phyloP scores from a whole-genome alignment of 2,113 vertebrate species.

The Pogona vitticeps region DNA sequence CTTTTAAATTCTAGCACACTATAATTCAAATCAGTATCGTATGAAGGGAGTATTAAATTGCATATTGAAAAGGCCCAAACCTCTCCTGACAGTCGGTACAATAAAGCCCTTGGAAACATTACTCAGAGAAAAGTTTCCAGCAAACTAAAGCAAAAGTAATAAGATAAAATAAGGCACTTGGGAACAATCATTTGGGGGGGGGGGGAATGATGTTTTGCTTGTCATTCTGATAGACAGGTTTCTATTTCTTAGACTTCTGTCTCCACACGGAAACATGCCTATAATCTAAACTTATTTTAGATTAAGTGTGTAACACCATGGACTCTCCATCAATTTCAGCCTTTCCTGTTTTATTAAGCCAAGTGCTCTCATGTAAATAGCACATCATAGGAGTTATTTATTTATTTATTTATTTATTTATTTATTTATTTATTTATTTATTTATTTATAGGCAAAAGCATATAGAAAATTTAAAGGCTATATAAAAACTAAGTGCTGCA shows the following conservation, averaged over 20 bases:
- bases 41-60: conserved; percentile 25
- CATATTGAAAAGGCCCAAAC: neutral
- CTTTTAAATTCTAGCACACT: neutral
- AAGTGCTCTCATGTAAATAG: neutral
- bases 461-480: neutral
- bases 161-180: conserved; percentile 30
- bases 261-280: neutral
- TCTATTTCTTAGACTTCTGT: neutral
- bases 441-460: neutral
- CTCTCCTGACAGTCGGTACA: conserved; percentile 26
- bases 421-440: neutral
- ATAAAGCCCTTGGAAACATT: neutral
- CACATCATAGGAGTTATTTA: neutral
- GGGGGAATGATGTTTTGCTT: conserved; percentile 1
- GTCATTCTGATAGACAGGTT: neutral
- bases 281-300: conserved; percentile 24
- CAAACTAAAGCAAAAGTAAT: neutral
- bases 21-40: conserved; percentile 17
- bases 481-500: neutral
- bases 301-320: neutral
- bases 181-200: conserved; percentile 21
- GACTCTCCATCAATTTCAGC: neutral
- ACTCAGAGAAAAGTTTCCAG: conserved; percentile 5
- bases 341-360: conserved; percentile 9
- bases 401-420: neutral